Conservation (phyloP, 2,113 vertebrate species). For the Tympanuchus pallidicinctus region DNA sequence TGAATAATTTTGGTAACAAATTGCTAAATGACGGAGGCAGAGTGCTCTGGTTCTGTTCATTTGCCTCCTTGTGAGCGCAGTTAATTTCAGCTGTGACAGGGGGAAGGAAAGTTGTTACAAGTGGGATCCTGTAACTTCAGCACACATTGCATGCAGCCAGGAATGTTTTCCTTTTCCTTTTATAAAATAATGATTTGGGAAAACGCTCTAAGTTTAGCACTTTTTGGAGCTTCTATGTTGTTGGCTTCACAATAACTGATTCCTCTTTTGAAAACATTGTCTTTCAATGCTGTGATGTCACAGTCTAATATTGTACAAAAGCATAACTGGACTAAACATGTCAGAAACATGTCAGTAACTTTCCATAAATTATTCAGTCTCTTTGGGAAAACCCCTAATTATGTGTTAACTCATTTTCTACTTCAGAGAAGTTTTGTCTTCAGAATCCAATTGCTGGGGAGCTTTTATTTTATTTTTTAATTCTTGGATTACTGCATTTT, state of each 20-base stretch:
- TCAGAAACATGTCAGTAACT: slow-evolving; percentile 71
- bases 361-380: slow-evolving; percentile 71
- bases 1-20: not conserved
- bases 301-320: slow-evolving; percentile 37
- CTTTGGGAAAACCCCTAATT: slow-evolving; percentile 73
- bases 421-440: slow-evolving; percentile 56
- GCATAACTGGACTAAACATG: slow-evolving; percentile 65
- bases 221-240: slow-evolving; percentile 36
- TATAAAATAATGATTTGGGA: not conserved
- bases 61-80: slow-evolving; percentile 2
- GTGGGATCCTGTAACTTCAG: slow-evolving; percentile 55
- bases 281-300: slow-evolving; percentile 52
- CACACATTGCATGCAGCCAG: slow-evolving; percentile 61
- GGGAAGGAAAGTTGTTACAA: slow-evolving; percentile 60
- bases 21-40: not conserved
- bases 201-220: slow-evolving; percentile 22
- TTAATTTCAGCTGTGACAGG: slow-evolving; percentile 51
- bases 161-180: slow-evolving; percentile 65
- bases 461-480: not conserved
- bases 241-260: slow-evolving; percentile 9
- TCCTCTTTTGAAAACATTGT: slow-evolving; percentile 44
- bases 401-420: slow-evolving; percentile 66
- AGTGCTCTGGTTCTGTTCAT: not conserved
- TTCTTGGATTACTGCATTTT: not conserved
- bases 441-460: slow-evolving; percentile 8